phyloP scores from a whole-genome alignment of 1,140 invertebrate species.

The Oncopodura yosiiana region DNA sequence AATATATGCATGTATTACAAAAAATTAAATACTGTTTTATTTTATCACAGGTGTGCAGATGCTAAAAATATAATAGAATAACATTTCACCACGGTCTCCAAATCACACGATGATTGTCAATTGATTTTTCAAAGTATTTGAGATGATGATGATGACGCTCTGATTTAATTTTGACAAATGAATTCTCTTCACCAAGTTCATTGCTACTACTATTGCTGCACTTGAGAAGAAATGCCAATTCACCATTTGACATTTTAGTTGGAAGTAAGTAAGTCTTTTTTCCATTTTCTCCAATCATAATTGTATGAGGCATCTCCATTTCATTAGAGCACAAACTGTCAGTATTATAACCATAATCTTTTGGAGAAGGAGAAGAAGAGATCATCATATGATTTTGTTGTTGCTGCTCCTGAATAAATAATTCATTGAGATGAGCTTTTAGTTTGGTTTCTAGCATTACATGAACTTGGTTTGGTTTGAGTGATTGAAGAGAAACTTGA shows the following conservation, averaged over 20 bases:
- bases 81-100: constrained; percentile 22
- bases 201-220: not conserved
- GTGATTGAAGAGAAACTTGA: constrained; percentile 7
- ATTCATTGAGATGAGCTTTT: constrained; percentile 12
- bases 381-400: too few relatives aligned
- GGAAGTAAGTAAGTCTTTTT: constrained; percentile 15
- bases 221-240: constrained; percentile 31
- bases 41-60: too few relatives aligned
- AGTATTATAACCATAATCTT: not conserved
- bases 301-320: constrained; percentile 1
- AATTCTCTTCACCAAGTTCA: not conserved
- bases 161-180: constrained; percentile 1
- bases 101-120: constrained; percentile 10
- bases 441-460: constrained; percentile 20
- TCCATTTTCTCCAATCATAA: not conserved
- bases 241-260: constrained; percentile 29
- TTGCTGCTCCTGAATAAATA: constrained; percentile 7
- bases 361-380: not conserved
- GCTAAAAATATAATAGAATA: not conserved
- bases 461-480: constrained; percentile 1
- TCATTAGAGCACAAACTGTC: not conserved
- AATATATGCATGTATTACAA: too few relatives aligned
- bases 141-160: constrained; percentile 4
- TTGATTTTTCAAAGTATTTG: constrained; percentile 1
- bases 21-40: too few relatives aligned